A percentile compares a stretch with the other conserved stretches of the same genome.
These are phyloP conservation scores for Littorina saxatilis DNA, from an alignment of 1,140 invertebrate genomes.

Conservation along the genomic window DNA sequence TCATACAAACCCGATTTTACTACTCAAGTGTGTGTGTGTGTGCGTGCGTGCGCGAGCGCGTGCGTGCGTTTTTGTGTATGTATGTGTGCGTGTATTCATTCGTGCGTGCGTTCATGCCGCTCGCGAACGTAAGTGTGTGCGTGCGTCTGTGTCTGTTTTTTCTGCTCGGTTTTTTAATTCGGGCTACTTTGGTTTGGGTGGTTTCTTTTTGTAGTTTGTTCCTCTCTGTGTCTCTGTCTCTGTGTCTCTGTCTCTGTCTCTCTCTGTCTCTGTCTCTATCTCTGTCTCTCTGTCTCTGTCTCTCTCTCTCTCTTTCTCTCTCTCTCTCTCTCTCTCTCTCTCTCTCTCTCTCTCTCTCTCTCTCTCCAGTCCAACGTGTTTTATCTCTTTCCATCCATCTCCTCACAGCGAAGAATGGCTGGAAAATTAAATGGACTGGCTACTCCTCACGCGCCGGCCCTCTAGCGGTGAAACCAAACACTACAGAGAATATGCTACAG, in stretches of 20 bases:
- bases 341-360: slow-evolving; percentile 11
- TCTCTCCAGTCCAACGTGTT: neutral
- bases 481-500: too few relatives aligned
- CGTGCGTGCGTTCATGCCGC: neutral
- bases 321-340: neutral
- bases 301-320: neutral
- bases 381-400: neutral
- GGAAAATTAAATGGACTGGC: too few relatives aligned
- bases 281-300: neutral
- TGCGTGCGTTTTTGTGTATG: neutral
- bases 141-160: too few relatives aligned
- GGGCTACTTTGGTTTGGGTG: too few relatives aligned
- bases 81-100: neutral
- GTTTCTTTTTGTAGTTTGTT: too few relatives aligned
- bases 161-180: too few relatives aligned
- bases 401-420: too few relatives aligned
- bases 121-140: too few relatives aligned
- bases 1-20: too few relatives aligned
- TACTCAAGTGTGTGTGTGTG: neutral
- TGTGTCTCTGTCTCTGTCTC: neutral
- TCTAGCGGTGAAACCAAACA: too few relatives aligned
- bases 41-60: neutral
- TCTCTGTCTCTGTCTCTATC: neutral
- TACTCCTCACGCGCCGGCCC: too few relatives aligned
- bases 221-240: neutral